Evolutionary conservation across 2,797 vertebrate species (phyloP).

Genomic region (Danio aesculapii): DNA sequence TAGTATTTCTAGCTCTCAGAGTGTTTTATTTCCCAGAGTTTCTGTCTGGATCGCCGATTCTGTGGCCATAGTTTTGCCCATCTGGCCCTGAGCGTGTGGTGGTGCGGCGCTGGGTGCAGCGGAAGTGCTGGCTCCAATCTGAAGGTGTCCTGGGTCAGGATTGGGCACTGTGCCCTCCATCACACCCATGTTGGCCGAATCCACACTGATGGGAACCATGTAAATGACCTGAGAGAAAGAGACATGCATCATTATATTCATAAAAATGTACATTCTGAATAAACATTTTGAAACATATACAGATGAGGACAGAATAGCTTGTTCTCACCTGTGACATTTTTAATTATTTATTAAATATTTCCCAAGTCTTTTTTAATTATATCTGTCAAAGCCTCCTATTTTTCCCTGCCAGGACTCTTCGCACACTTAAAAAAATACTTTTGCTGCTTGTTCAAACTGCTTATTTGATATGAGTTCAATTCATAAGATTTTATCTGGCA

Average conservation of each 20-base stretch:
- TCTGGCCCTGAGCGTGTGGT: background rate
- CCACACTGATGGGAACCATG: constrained; percentile 5
- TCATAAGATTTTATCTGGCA: too few species aligned
- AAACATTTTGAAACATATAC: too few species aligned
- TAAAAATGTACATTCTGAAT: too few species aligned
- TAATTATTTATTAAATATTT: too few species aligned
- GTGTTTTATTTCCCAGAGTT: background rate
- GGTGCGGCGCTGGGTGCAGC: fast-evolving
- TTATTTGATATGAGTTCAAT: too few species aligned
- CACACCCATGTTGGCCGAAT: constrained; percentile 11
- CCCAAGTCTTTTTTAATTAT: too few species aligned
- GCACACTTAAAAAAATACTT: too few species aligned
- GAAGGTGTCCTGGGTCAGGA: background rate
- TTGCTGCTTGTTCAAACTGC: too few species aligned
- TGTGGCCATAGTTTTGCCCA: background rate
- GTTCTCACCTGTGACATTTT: too few species aligned
- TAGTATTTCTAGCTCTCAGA: background rate
- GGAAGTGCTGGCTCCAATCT: background rate
- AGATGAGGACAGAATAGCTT: too few species aligned
- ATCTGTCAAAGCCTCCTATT: too few species aligned
- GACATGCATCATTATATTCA: background rate
- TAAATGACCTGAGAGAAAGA: constrained; percentile 10
- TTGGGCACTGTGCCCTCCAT: background rate
- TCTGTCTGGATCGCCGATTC: background rate
- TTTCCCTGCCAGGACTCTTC: too few species aligned